Evolutionary conservation across 2,888 invertebrate species (phyloP), one percentile per base, ranked within the genome.

Genomic region (Hypercompe scribonia): DNA sequence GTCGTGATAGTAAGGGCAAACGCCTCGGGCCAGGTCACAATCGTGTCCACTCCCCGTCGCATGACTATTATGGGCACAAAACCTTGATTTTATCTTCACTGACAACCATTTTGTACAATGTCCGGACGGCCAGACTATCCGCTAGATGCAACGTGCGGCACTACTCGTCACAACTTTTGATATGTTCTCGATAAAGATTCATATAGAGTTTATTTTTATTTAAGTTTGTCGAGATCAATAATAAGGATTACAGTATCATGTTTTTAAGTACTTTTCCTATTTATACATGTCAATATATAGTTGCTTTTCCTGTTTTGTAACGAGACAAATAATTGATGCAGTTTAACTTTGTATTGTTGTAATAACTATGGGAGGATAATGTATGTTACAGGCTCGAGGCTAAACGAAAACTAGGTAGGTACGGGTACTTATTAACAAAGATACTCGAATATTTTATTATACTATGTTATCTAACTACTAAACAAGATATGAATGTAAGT

Each of bases 1-100:
- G 81, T 86, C 89, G 89, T 88, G 90, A 89, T 88, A 86, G 87
- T 76, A 82, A 85, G 89, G 86, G 87, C 89, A 88, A 86, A 71
- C 74, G 87, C 85, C 87, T 69, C 82, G 79, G 73, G 87, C 73
- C 78, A 83, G 90, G 89, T 86, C 87, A 86, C 81, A 79, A 76
- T 89, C 86, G 89, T 89, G 89, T 87, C 87, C 88, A 86, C 81
- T 81, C 80, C 79, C 82, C 79, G 81, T 73, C 81, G 75, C 81
- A 79, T 81, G 83, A 85, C 86, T 86, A 86, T 87, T 88, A 88
- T 79, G 84, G 85, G 72, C 80, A 83, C 82, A 85, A 82, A 80
- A 79, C 82, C 65, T 78, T 77, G 90, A 91, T 91, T 85, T 89
- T 90, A 91, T 91, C 90, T 84, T 69, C 68, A 81, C 79, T 86